Evolutionary conservation across 2,888 invertebrate species (phyloP).

Genomic region (Ophion ellenae): DNA sequence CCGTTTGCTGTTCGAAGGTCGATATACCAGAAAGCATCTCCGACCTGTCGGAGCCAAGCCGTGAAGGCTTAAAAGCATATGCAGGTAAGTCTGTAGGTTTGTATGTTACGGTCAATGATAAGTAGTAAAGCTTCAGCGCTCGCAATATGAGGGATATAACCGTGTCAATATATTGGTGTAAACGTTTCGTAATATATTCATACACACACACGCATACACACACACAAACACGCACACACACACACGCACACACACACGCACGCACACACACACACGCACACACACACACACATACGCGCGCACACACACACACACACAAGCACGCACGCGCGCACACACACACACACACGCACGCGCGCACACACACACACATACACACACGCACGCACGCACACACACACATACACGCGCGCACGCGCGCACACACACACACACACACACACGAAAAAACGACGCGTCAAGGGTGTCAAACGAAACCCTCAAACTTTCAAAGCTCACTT

Average conservation of each 20-base stretch:
- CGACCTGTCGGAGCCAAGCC: conserved; percentile 30
- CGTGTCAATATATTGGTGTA: not conserved
- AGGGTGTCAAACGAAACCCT: not conserved
- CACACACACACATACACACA: too few relatives aligned
- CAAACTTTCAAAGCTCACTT: conserved; percentile 14
- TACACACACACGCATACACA: too few relatives aligned
- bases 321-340: too few relatives aligned
- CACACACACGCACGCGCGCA: too few relatives aligned
- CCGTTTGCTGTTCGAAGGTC: conserved; percentile 7
- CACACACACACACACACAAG: too few relatives aligned
- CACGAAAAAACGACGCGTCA: not conserved
- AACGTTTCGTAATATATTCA: not conserved
- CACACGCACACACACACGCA: too few relatives aligned
- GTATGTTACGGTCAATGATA: conserved; percentile 24
- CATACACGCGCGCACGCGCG: too few relatives aligned
- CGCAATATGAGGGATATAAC: not conserved
- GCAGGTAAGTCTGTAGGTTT: conserved; percentile 6
- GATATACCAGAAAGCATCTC: not conserved
- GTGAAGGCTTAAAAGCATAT: conserved; percentile 14
- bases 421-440: too few relatives aligned
- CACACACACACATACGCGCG: too few relatives aligned
- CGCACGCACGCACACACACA: too few relatives aligned
- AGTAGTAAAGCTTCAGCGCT: conserved; percentile 3
- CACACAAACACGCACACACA: too few relatives aligned
- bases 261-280: too few relatives aligned